Percentiles rank a stretch among this genome's conserved stretches.
phyloP scores from a whole-genome alignment of 30 jellyfish, hydroid and myxozoan genomes.

The Hydractinia symbiolongicarpus region DNA sequence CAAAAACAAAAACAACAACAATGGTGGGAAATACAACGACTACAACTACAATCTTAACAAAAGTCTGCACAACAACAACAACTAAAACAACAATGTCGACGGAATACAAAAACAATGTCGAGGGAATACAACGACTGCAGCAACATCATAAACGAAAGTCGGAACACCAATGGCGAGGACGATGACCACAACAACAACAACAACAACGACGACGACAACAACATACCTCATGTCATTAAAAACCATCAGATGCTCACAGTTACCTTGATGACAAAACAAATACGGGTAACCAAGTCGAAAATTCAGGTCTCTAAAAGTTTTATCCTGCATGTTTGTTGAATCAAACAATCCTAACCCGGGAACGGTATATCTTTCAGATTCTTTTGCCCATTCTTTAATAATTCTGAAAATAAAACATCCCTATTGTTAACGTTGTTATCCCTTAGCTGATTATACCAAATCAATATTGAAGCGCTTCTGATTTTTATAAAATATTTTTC shows the following conservation, averaged over 20 bases:
- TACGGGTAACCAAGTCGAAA: constrained; percentile 95
- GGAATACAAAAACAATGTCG: no score
- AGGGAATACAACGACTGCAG: background rate
- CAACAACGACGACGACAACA: background rate
- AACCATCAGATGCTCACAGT: constrained; percentile 80
- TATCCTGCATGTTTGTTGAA: constrained; percentile 75
- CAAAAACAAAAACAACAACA: background rate
- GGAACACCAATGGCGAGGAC: background rate
- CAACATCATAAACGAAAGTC: no score
- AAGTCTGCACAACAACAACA: no score
- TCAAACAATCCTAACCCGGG: constrained; percentile 70
- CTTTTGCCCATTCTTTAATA: constrained; percentile 86
- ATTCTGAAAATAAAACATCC: constrained; percentile 12
- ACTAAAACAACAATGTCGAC: background rate
- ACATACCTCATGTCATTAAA: constrained; percentile 83
- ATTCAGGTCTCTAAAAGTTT: constrained; percentile 63
- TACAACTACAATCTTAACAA: background rate
- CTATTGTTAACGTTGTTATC: background rate
- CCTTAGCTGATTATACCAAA: background rate
- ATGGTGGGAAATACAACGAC: background rate
- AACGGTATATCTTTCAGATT: constrained; percentile 31
- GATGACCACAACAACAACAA: background rate
- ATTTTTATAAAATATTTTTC: background rate
- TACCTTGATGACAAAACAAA: constrained; percentile 91
- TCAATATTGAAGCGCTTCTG: background rate